Evolutionary conservation across 2,888 invertebrate genomes (phyloP).

Genomic region (Caenorhabditis doughertyi): DNA sequence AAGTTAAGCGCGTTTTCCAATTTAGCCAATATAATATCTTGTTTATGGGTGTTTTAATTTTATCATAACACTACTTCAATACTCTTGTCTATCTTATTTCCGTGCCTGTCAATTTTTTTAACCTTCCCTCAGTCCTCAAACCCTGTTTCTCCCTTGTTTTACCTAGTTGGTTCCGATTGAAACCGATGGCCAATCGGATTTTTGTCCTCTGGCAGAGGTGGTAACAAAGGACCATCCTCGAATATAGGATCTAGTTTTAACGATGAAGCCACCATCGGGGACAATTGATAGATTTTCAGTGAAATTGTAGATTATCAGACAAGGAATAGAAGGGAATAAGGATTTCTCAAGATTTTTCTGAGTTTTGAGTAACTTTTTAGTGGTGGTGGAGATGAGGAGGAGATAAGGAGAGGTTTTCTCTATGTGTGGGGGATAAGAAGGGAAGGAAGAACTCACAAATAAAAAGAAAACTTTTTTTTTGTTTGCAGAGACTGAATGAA

Average conservation of each 20-base stretch:
- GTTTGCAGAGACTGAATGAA: neutral
- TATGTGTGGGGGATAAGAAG: slow-evolving; percentile 9
- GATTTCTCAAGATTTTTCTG: slow-evolving; percentile 40
- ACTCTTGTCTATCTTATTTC: too few relatives aligned
- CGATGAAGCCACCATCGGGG: slow-evolving; percentile 33
- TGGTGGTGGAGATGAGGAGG: neutral
- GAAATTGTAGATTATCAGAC: neutral
- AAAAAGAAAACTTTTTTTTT: slow-evolving; percentile 5
- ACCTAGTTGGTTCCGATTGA: slow-evolving; percentile 60
- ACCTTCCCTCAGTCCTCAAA: neutral
- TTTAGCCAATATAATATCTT: too few relatives aligned
- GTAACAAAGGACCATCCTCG: slow-evolving; percentile 28
- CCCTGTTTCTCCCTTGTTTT: neutral
- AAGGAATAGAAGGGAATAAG: neutral
- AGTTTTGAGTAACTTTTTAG: slow-evolving; percentile 39
- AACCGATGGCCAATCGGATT: slow-evolving; percentile 53
- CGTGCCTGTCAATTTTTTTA: neutral
- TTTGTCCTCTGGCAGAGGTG: slow-evolving; percentile 7
- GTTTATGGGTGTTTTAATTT: too few relatives aligned
- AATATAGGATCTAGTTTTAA: slow-evolving; percentile 39
- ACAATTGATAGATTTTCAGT: neutral
- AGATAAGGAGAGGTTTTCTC: neutral
- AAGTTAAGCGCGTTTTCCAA: too few relatives aligned
- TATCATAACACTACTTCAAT: too few relatives aligned
- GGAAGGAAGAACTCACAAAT: slow-evolving; percentile 7